Percentiles rank a stretch among this genome's conserved stretches.
Evolutionary conservation across 1,140 invertebrate genomes (phyloP).

Genomic region (Maniola jurtina): DNA sequence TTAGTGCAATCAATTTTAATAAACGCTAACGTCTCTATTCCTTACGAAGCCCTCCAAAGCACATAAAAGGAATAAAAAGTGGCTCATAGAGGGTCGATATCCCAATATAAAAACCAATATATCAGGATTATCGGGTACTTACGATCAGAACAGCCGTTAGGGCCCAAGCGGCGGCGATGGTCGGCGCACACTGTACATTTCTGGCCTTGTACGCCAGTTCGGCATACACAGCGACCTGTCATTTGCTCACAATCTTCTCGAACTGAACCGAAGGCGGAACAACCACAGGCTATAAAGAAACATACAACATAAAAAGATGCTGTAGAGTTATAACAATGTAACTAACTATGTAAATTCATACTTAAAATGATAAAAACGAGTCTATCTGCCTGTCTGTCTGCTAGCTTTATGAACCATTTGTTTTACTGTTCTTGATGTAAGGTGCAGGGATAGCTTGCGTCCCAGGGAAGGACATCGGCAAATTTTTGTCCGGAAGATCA

Average conservation of each 20-base stretch:
- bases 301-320: background rate
- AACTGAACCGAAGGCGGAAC: conserved; percentile 89
- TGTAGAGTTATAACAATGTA: background rate
- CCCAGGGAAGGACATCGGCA: no score
- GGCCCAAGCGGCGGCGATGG: conserved; percentile 85
- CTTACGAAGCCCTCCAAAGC: conserved; percentile 4
- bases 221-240: conserved; percentile 94
- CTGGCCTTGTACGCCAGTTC: conserved; percentile 90
- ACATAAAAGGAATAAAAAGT: conserved; percentile 27
- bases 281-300: conserved; percentile 87
- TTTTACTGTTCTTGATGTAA: no score
- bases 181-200: conserved; percentile 92
- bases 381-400: no score
- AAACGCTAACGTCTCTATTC: conserved; percentile 24
- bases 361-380: no score
- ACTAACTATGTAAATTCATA: no score
- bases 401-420: no score
- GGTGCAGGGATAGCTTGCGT: no score
- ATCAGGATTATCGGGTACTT: conserved; percentile 50
- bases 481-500: no score
- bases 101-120: conserved; percentile 31
- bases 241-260: conserved; percentile 89
- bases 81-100: conserved; percentile 22
- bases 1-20: conserved; percentile 24
- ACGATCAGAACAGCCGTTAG: conserved; percentile 89